Evolutionary conservation across 2,113 vertebrate species (phyloP), one percentile per base, ranked within the genome.

Genomic region (Callaeas wilsoni): DNA sequence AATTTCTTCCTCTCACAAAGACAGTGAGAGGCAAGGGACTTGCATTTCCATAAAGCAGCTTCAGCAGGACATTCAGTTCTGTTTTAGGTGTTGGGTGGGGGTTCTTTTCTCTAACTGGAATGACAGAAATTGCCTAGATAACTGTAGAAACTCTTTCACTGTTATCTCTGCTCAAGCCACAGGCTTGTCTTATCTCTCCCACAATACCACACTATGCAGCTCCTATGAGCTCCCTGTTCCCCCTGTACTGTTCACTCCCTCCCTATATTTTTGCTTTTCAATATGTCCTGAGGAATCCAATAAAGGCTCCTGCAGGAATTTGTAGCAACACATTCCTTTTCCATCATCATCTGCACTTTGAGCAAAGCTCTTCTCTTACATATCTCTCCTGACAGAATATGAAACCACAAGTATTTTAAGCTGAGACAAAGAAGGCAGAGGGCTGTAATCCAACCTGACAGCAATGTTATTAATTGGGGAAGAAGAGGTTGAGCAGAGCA

Each of bases 371-470:
- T 94, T 42, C 90, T 82, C 87, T 94, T 47, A 4, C 32, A 56
- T 91, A 95, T 95, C 84, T 97, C 92, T 97, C 78, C 95, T 97
- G 97, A 96, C 95, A 97, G 94, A 96, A 96, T 93, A 93, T 93
- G 97, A 98, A 98, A 97, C 97, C 97, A 93, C 97, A 98, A 95
- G 96, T 97, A 97, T 98, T 96, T 98, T 97, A 98, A 98, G 96
- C 95, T 97, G 97, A 97, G 97, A 96, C 97, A 97, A 96, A 97
- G 95, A 93, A 96, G 89, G 88, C 87, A 94, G 95, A 94, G 94
- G 93, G 83, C 97, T 97, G 87, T 98, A 98, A 98, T 98, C 97
- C 97, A 97, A 97, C 96, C 90, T 98, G 98, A 98, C 98, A 98
- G 97, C 90, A 84, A 92, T 27, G 33, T 96, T 96, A 97, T 97